A percentile compares a stretch with the other conserved stretches of the same genome.
These are phyloP conservation scores for Cremastinae sp. DNA, from an alignment of 2,888 invertebrate genomes.

Conservation along the genomic window DNA sequence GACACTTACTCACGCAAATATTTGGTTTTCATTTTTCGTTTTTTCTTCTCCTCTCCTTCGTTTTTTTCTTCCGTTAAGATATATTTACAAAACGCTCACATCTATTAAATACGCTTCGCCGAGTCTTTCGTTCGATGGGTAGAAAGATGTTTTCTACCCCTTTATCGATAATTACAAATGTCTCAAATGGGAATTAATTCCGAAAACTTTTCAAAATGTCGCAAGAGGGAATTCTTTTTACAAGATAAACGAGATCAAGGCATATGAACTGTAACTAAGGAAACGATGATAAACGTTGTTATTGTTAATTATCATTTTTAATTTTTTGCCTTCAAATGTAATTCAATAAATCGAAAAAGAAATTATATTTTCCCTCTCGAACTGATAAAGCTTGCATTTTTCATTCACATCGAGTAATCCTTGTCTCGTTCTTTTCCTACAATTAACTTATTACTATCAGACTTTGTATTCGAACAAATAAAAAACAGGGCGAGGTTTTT, in stretches of 20 bases:
- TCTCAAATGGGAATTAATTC: background rate
- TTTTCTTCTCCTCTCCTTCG: conserved; percentile 20
- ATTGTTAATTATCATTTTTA: no score
- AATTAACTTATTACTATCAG: conserved; percentile 52
- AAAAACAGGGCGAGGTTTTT: conserved; percentile 31
- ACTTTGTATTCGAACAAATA: conserved; percentile 47
- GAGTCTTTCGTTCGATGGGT: conserved; percentile 36
- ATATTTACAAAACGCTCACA: conserved; percentile 41
- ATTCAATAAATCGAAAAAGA: background rate
- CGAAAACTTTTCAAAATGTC: background rate
- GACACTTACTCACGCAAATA: conserved; percentile 45
- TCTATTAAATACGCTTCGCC: background rate
- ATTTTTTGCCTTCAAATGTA: no score
- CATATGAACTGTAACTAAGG: no score
- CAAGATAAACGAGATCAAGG: no score
- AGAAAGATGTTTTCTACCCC: background rate
- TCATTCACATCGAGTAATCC: background rate
- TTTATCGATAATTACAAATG: conserved; percentile 1
- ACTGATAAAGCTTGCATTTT: background rate
- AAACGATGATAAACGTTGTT: no score
- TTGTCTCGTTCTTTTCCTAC: conserved; percentile 8
- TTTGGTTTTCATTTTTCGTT: conserved; percentile 5
- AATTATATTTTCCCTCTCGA: background rate
- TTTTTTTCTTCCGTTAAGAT: background rate
- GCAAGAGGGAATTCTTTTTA: background rate